These are phyloP conservation scores for Lymantria monacha DNA, from an alignment of 2,888 invertebrate genomes.

Conservation along the genomic window DNA sequence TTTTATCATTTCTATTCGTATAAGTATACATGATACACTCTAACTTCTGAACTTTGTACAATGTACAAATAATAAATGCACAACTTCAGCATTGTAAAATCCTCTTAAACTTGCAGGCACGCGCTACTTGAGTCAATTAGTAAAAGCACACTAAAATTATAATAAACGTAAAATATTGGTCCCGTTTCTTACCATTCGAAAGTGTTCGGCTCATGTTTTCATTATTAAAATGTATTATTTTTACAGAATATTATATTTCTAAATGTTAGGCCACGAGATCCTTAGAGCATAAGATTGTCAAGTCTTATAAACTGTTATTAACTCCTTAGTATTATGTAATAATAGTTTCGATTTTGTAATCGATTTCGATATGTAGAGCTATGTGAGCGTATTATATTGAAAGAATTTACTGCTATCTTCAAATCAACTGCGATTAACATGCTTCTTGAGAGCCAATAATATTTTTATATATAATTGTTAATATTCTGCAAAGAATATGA, in stretches of 20 bases:
- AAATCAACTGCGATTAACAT: constrained; percentile 61
- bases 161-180: constrained; percentile 58
- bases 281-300: constrained; percentile 11
- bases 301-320: constrained; percentile 12
- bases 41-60: constrained; percentile 69
- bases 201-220: constrained; percentile 35
- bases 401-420: constrained; percentile 36
- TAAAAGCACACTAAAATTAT: constrained; percentile 45
- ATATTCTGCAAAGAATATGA: constrained; percentile 14
- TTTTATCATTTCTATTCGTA: constrained; percentile 53
- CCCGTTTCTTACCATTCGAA: constrained; percentile 59
- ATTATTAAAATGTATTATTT: constrained; percentile 13
- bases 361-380: constrained; percentile 5
- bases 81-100: constrained; percentile 80
- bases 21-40: constrained; percentile 50
- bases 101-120: constrained; percentile 56
- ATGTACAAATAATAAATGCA: constrained; percentile 81
- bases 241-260: constrained; percentile 12
- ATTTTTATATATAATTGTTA: constrained; percentile 4
- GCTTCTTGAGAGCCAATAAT: constrained; percentile 11
- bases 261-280: constrained; percentile 26
- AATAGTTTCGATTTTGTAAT: constrained; percentile 11
- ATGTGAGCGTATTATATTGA: constrained; percentile 4
- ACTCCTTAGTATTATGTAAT: constrained; percentile 14
- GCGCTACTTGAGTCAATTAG: constrained; percentile 47